phyloP scores from a whole-genome alignment of 2,113 vertebrate species.

The Eudyptes chrysolophus region DNA sequence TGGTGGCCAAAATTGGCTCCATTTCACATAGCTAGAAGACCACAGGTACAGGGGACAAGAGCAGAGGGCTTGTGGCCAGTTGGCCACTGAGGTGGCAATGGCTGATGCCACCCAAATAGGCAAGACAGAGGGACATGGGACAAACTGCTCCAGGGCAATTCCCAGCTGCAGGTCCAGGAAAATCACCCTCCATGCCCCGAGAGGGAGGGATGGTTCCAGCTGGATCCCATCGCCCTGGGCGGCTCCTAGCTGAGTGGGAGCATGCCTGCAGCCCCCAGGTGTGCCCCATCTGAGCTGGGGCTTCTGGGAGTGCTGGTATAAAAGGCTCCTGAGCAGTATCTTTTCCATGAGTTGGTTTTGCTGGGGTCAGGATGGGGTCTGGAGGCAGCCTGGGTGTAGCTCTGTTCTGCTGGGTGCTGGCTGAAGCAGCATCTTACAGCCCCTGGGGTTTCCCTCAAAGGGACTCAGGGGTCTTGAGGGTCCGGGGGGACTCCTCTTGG shows the following conservation, averaged over 20 bases:
- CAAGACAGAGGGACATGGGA: not conserved
- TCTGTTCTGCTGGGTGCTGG: not conserved
- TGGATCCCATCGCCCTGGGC: not conserved
- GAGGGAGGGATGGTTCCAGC: not conserved
- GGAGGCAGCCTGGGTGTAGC: not conserved
- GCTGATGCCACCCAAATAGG: not conserved
- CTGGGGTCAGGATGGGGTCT: not conserved
- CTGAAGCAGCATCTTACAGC: not conserved
- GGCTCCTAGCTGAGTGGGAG: not conserved
- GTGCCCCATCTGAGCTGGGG: not conserved
- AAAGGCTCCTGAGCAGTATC: not conserved
- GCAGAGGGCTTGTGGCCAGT: not conserved
- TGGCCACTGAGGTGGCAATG: rapidly evolving
- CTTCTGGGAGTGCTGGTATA: not conserved
- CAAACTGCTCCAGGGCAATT: not conserved
- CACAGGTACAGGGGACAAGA: not conserved
- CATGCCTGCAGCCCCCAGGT: not conserved
- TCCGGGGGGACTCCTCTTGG: not conserved
- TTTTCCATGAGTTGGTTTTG: not conserved
- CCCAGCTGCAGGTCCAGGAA: not conserved
- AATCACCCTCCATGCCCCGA: not conserved
- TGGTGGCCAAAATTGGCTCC: not conserved
- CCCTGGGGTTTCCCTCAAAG: not conserved
- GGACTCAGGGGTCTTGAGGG: not conserved
- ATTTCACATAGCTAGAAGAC: not conserved